Evolutionary conservation across 2,113 vertebrate genomes (phyloP).

Genomic region (Oceanites oceanicus): DNA sequence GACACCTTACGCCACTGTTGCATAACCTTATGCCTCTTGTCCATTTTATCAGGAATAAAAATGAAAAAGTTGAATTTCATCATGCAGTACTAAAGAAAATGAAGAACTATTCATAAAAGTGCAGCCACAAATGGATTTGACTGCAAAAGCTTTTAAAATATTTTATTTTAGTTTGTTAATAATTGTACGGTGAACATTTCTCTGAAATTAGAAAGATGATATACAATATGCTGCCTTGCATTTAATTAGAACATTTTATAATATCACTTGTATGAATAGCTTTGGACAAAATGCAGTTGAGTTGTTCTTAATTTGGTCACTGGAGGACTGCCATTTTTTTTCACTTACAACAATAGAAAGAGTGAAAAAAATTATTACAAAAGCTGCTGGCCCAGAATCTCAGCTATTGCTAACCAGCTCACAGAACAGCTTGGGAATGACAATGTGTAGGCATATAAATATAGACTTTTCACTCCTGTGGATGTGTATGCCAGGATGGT

Average conservation of each 20-base stretch:
- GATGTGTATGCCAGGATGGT: neutral
- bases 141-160: neutral
- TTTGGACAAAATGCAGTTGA: neutral
- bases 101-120: neutral
- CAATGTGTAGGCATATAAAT: neutral
- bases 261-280: neutral
- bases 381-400: neutral
- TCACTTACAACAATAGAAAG: neutral
- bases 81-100: neutral
- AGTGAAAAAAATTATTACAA: neutral
- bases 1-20: neutral
- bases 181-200: neutral
- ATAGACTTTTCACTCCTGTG: neutral
- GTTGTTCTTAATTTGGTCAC: slow-evolving; percentile 44
- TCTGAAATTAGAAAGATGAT: neutral
- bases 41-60: neutral
- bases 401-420: neutral
- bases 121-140: neutral
- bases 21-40: neutral
- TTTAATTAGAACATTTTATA: slow-evolving; percentile 42
- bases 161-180: slow-evolving; percentile 22
- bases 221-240: neutral
- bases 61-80: neutral
- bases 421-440: neutral
- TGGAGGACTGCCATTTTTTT: slow-evolving; percentile 28